These are phyloP conservation scores for Pantherophis alleghaniensis DNA, from an alignment of 2,797 vertebrate species.

Conservation along the genomic window DNA sequence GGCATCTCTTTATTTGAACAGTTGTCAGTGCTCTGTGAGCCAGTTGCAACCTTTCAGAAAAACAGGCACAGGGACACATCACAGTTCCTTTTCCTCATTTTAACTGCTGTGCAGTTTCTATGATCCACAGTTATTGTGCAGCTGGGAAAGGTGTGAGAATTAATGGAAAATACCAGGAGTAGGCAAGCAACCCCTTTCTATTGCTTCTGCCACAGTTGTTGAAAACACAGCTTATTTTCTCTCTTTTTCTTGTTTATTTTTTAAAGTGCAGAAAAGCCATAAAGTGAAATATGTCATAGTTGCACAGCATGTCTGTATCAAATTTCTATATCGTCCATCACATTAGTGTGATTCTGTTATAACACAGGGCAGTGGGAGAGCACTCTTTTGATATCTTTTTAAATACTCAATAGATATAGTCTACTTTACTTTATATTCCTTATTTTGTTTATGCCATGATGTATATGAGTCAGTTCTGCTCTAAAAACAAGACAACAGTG, in stretches of 20 bases:
- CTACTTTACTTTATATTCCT: background rate
- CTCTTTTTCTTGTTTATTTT: background rate
- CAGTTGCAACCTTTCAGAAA: constrained; percentile 59
- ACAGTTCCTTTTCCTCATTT: background rate
- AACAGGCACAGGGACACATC: background rate
- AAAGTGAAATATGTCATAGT: background rate
- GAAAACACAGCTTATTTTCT: background rate
- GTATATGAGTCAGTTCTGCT: background rate
- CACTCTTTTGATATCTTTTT: background rate
- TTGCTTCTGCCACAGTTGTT: background rate
- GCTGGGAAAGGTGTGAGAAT: background rate
- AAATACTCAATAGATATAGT: background rate
- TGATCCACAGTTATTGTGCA: background rate
- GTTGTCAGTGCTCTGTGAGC: constrained; percentile 58
- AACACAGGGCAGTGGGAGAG: background rate
- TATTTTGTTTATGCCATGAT: background rate
- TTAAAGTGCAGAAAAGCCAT: background rate
- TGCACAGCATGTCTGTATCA: background rate
- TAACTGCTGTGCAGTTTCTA: rapidly evolving
- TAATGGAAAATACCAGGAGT: background rate
- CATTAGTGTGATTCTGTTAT: background rate
- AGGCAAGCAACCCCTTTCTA: background rate
- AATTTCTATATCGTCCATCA: background rate
- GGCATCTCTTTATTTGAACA: constrained; percentile 65
- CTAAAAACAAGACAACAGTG: background rate